phyloP scores from a whole-genome alignment of 2,113 vertebrate genomes.

The Hydrolagus affinis region DNA sequence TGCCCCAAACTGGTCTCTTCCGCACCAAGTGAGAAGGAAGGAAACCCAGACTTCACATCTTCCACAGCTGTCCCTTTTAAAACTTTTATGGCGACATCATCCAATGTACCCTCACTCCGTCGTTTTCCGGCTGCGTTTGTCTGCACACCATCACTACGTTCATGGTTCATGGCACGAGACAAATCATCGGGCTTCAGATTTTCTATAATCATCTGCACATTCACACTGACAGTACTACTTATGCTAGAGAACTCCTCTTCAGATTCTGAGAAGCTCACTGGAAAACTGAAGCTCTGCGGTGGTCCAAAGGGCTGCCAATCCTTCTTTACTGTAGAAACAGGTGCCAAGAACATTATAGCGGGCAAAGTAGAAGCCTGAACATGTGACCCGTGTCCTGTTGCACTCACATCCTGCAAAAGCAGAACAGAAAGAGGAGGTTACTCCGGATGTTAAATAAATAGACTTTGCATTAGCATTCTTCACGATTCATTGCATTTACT shows the following conservation, averaged over 20 bases:
- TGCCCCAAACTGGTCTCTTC: constrained; percentile 32
- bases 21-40: constrained; percentile 35
- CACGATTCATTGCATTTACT: background rate
- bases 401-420: constrained; percentile 60
- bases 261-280: constrained; percentile 70
- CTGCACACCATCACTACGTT: constrained; percentile 53
- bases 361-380: constrained; percentile 42
- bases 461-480: background rate
- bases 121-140: constrained; percentile 44
- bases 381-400: constrained; percentile 40
- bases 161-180: constrained; percentile 69
- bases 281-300: constrained; percentile 67
- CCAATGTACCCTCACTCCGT: constrained; percentile 40
- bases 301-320: constrained; percentile 78
- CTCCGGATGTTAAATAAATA: background rate
- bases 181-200: constrained; percentile 72
- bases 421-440: constrained; percentile 17
- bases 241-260: constrained; percentile 53
- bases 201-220: constrained; percentile 86
- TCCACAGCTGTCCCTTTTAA: constrained; percentile 17
- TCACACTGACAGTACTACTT: constrained; percentile 62
- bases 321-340: constrained; percentile 73
- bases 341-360: constrained; percentile 81
- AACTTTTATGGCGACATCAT: background rate
- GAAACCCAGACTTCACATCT: constrained; percentile 33